Base-by-base conservation (phyloP, 2,888 invertebrate species). In the Stomorhina lunata region DNA sequence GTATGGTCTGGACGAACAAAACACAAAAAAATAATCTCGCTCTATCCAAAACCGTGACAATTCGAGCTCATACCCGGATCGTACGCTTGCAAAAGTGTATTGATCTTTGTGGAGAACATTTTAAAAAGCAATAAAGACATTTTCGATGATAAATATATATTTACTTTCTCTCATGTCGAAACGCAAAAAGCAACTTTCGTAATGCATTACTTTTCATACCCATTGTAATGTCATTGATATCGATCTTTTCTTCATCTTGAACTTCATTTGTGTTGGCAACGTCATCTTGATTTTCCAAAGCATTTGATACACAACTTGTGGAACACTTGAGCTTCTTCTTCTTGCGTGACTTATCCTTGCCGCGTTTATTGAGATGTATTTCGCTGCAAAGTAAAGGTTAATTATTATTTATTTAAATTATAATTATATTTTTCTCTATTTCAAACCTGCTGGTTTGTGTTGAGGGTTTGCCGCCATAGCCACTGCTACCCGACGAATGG, bases 401-500 rank as follows among this genome's bases (percentile, higher is more conserved):
- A 17, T 7, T n/a, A 34, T 20, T 15, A 68, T 40, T 48, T 75
- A 40, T 50, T 2, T 1, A 43, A 37, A 32, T 9, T 12, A 22
- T 1, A 43, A 43, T 2, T 20, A 17, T 5, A 20, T 15, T 9
- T 5, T 17, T 43, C 12, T 25, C 10, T 43, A 25, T 34, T 17
- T 53, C 50, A 1, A n/a, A 86, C 86, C 93, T 93, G 91, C 92
- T 93, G 59, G 92, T 92, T 85, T 93, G 92, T 2, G 92, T 93
- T 0, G 94, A 94, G 0, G 93, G 93, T 83, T 94, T 94, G 0
- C 95, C 95, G 50, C 95, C 94, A 92, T 96, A 96, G 2, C 96
- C 96, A 89, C 96, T 96, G 91, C 95, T 96, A 50, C 95, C 94
- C 48, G 95, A 95, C 0, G 95, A 95, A 87, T 95, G 93, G 87